phyloP scores from a whole-genome alignment of 2,888 invertebrate genomes.

The Metacarcinus magister region DNA sequence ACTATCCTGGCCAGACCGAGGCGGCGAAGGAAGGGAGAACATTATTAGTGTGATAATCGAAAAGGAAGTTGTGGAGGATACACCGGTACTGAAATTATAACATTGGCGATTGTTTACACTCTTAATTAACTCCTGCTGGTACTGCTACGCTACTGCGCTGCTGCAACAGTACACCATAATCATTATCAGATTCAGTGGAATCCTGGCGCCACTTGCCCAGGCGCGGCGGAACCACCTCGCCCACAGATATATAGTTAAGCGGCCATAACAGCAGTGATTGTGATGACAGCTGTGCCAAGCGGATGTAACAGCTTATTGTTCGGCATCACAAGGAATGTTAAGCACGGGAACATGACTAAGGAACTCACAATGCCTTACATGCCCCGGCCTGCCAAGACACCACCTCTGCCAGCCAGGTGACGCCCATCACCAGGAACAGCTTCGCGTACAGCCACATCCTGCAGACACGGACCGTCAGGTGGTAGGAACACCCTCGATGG shows the following conservation, averaged over 20 bases:
- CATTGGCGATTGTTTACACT: too few relatives aligned
- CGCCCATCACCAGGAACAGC: slow-evolving; percentile 82
- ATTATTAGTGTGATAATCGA: background rate
- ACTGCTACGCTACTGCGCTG: too few relatives aligned
- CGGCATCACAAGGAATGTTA: background rate
- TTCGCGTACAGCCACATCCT: slow-evolving; percentile 80
- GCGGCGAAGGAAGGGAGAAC: background rate
- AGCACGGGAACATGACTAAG: background rate
- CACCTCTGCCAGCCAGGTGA: slow-evolving; percentile 82
- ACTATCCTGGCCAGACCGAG: slow-evolving; percentile 56
- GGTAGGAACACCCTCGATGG: background rate
- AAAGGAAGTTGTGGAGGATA: background rate
- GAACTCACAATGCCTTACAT: slow-evolving; percentile 61
- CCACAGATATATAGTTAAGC: too few relatives aligned
- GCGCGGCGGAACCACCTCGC: too few relatives aligned
- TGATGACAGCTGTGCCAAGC: background rate
- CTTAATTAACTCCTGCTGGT: too few relatives aligned
- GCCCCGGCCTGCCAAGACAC: slow-evolving; percentile 77
- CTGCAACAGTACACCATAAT: too few relatives aligned
- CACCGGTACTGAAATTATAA: too few relatives aligned
- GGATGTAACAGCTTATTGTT: background rate
- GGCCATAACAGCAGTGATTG: background rate
- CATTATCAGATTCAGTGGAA: background rate
- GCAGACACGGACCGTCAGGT: background rate
- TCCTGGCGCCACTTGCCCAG: background rate